Evolutionary conservation across 2,113 vertebrate genomes (phyloP), one percentile per base, ranked within the genome.

Genomic region (Hemiprocne comata): DNA sequence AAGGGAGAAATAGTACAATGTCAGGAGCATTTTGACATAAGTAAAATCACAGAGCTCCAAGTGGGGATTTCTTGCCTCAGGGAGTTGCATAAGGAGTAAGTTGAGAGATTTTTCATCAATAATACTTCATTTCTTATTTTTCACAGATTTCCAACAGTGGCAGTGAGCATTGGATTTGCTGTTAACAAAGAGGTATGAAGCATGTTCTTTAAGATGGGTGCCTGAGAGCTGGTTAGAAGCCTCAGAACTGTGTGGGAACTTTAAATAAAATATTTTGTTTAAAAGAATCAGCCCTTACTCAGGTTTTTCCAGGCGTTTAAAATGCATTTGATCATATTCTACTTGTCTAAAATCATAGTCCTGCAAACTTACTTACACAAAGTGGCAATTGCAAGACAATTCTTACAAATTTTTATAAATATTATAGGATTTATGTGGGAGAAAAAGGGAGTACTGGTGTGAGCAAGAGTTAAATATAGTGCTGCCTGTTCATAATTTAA

Each of bases 121-220:
- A 61, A 38, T 71, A 18, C 40, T 84, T 88, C 5, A 9, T 95
- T 91, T 89, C 54, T 91, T 94, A 66, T 75, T 82, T 95, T 93
- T 80, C 60, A 50, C 97, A 98, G 98, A 87, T 98, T 98, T 95
- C 98, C 98, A 28, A 98, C 98, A 29, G 98, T 99, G 94, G 98
- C 98, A 7, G 98, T 99, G 48, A 99, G 98, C 98, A 99, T 99
- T 93, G 98, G 98, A 84, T 98, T 99, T 97, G 98, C 98, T 88
- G 98, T 99, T 92, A 98, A 98, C 90, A 98, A 98, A 98, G 98
- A 99, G 98, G 98, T 99, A 98, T 38, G 95, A 78, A 67, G 48
- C 85, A 42, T 90, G 71, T 95, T 96, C 77, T 96, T 93, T 95
- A 93, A 90, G 95, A 96, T 91, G 64, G 51, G 73, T 96, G 85